Base-by-base conservation (phyloP, 2,113 vertebrate genomes). In the Rhadina sibilatrix region DNA sequence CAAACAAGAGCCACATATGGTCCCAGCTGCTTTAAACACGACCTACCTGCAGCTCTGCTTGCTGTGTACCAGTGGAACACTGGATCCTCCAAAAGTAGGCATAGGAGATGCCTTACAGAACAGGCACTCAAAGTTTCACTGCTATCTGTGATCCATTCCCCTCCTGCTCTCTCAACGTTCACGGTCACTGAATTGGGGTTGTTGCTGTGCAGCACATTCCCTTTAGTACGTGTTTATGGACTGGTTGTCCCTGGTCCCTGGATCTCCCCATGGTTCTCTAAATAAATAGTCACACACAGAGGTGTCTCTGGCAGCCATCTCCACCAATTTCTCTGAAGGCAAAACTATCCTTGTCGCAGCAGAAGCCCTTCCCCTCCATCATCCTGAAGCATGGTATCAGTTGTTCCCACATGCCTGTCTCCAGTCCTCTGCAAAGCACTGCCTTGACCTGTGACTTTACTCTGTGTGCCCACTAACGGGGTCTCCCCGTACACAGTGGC, bases 381-480 rank as follows among this genome's bases (percentile, higher is more conserved):
- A 38, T 3, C 5, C n/a, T 2, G 1, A 31, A 83, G 31, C 31
- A n/a, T 38, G 24, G 19, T 52, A 25, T 57, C 40, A 27, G 46
- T 40, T 65, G 25, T 33, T 65, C 27, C 38, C 59, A 60, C 5
- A 4, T 10, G 25, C 15, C 50, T 65, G 15, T 28, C 30, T 31
- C 52, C 44, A 85, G 52, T 25, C 22, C 19, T 35, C 66, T 57
- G 40, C 11, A 66, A 79, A 95, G 20, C 1, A 0, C 12, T 56
- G 33, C 30, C 12, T 64, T 78, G 12, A 5, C 44, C 31, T 38
- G 46, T 64, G 75, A 47, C 37, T 87, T 85, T 30, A 37, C 6
- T n/a, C 1, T 14, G 14, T 40, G 37, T 64, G 30, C 12, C 15
- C 52, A 30, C 9, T 35, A 25, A 28, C 0, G 2, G 8, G 6